phyloP scores from a whole-genome alignment of 2,888 invertebrate genomes.

The Thecocarcelia acutangulata region DNA sequence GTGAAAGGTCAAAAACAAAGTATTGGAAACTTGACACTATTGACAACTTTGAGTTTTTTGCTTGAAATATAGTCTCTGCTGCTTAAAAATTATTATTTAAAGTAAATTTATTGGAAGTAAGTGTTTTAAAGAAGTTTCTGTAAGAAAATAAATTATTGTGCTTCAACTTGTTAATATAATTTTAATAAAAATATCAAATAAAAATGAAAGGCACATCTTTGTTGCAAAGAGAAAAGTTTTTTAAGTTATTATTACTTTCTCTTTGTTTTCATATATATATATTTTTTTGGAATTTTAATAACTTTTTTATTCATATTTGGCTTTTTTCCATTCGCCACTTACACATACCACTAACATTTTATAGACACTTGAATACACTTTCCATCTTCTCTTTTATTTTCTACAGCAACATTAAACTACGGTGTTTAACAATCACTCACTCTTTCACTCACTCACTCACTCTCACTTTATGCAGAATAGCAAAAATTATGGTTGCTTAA shows the following conservation, averaged over 20 bases:
- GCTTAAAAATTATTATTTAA: no score
- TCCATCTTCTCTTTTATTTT: neutral
- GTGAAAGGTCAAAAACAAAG: no score
- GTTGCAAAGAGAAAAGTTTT: conserved; percentile 33
- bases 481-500: conserved; percentile 58
- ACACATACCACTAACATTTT: conserved; percentile 28
- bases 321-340: conserved; percentile 29
- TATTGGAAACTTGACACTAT: no score
- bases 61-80: no score
- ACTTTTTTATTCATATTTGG: conserved; percentile 21
- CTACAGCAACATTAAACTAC: conserved; percentile 29
- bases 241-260: neutral
- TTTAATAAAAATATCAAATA: neutral
- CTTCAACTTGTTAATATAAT: neutral
- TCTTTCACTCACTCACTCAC: conserved; percentile 14
- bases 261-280: no score
- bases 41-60: no score
- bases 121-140: neutral
- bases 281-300: conserved; percentile 33
- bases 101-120: conserved; percentile 1
- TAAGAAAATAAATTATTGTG: no score
- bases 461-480: conserved; percentile 6
- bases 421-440: conserved; percentile 21
- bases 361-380: conserved; percentile 5
- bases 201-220: conserved; percentile 29